Evolutionary conservation across 1,140 invertebrate genomes (phyloP).

Genomic region (Monomorium pharaonis): DNA sequence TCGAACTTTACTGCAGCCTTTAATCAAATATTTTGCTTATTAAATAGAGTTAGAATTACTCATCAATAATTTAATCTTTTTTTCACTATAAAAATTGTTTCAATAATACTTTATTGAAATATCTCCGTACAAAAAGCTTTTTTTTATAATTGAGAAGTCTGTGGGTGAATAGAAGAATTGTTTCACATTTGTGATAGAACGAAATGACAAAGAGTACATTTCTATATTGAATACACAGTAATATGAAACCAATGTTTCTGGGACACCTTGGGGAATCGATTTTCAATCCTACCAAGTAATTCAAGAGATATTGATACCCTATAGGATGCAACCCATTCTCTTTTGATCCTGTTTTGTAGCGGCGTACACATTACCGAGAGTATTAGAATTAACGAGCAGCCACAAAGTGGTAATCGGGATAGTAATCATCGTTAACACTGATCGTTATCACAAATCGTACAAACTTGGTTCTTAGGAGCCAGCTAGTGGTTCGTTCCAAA

Average conservation of each 20-base stretch:
- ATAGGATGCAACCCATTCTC: constrained; percentile 29
- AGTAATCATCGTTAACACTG: constrained; percentile 59
- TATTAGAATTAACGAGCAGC: constrained; percentile 57
- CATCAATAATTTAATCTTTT: background rate
- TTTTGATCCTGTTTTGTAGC: constrained; percentile 57
- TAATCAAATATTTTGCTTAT: background rate
- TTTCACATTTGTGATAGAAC: background rate
- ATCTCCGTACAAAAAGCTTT: background rate
- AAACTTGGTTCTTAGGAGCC: constrained; percentile 48
- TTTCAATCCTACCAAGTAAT: constrained; percentile 15
- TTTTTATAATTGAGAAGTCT: background rate
- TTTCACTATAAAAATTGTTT: background rate
- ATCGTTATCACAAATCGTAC: constrained; percentile 52
- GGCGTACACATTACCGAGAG: constrained; percentile 11
- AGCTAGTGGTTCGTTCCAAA: constrained; percentile 48
- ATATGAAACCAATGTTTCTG: no score
- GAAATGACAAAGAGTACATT: background rate
- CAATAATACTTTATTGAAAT: constrained; percentile 1
- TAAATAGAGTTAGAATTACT: no score
- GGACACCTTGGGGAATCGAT: constrained; percentile 17
- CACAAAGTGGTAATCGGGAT: constrained; percentile 43
- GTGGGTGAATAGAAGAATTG: background rate
- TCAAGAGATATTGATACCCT: constrained; percentile 24
- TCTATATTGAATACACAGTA: background rate
- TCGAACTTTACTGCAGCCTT: background rate